Conservation (phyloP, 2,113 vertebrate species). For the Nipponia nippon region DNA sequence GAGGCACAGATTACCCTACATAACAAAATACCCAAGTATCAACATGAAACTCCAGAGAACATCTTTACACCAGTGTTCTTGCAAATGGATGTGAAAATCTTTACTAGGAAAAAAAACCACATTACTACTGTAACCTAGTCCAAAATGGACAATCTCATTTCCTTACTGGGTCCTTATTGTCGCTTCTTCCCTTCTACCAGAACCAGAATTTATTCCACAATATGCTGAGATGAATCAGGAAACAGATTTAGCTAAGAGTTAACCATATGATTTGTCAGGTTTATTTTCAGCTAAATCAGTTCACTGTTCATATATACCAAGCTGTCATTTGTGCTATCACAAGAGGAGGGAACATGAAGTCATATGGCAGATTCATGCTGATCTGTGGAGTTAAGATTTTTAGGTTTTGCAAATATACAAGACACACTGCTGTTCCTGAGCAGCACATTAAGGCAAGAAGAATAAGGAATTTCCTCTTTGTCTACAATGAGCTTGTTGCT, state of each 20-base stretch:
- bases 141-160: not conserved
- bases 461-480: not conserved
- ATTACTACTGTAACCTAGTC: not conserved
- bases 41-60: not conserved
- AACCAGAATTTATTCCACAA: not conserved
- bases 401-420: not conserved
- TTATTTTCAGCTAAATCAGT: slow-evolving; percentile 3
- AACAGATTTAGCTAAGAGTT: not conserved
- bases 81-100: not conserved
- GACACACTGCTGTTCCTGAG: not conserved
- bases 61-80: not conserved
- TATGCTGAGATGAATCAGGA: not conserved
- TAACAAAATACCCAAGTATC: not conserved
- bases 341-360: not conserved
- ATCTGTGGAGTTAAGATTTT: not conserved
- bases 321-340: not conserved
- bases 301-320: not conserved
- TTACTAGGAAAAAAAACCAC: not conserved
- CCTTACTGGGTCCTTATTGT: not conserved
- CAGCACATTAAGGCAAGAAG: not conserved
- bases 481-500: not conserved
- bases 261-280: not conserved
- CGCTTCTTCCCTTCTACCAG: not conserved
- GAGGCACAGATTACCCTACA: not conserved
- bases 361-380: not conserved